These are phyloP conservation scores for Ips nitidus DNA, from an alignment of 1,140 invertebrate genomes.

Conservation along the genomic window DNA sequence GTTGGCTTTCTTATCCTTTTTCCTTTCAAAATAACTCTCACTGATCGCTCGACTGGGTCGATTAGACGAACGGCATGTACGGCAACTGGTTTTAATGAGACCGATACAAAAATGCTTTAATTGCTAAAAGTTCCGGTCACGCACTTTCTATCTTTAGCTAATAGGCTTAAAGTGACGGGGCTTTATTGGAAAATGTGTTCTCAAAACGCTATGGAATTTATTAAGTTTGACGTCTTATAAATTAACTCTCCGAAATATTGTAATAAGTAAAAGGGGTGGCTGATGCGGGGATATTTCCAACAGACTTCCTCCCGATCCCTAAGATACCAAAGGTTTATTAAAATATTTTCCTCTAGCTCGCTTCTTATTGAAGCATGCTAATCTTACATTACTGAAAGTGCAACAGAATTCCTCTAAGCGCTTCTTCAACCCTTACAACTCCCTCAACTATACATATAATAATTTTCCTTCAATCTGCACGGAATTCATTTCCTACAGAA, in stretches of 20 bases:
- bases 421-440: no score
- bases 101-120: conserved; percentile 7
- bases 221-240: conserved; percentile 25
- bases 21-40: no score
- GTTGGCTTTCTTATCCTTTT: neutral
- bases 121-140: conserved; percentile 10
- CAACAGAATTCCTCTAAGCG: no score
- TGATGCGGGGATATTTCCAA: conserved; percentile 18
- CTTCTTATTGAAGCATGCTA: no score
- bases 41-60: no score
- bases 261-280: conserved; percentile 23
- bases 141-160: conserved; percentile 16
- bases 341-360: conserved; percentile 11
- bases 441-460: no score
- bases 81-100: no score
- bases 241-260: conserved; percentile 20
- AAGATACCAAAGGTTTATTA: conserved; percentile 12
- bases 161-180: conserved; percentile 21
- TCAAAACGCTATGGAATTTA: conserved; percentile 19
- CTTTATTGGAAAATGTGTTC: conserved; percentile 22
- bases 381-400: no score
- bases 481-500: no score
- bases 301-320: conserved; percentile 6
- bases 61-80: no score
- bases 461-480: no score